These are phyloP conservation scores for Dipus sagitta DNA, from an alignment of 2,797 vertebrate species.

Conservation along the genomic window DNA sequence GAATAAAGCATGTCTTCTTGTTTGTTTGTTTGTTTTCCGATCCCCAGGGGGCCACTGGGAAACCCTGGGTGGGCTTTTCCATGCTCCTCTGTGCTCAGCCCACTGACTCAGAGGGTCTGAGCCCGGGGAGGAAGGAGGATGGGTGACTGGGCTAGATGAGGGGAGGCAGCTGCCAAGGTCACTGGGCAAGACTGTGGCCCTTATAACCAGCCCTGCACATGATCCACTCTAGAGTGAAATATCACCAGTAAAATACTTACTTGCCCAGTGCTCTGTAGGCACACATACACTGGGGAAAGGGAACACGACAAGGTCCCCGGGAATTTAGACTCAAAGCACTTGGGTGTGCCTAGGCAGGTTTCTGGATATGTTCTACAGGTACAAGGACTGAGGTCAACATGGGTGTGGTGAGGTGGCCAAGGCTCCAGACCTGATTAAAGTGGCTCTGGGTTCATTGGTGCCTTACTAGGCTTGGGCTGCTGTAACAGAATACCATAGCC, in stretches of 20 bases:
- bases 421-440: background rate
- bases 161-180: background rate
- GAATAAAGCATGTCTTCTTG: background rate
- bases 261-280: background rate
- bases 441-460: rapidly evolving
- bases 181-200: background rate
- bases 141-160: background rate
- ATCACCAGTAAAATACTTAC: background rate
- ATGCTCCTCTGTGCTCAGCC: background rate
- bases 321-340: background rate
- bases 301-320: background rate
- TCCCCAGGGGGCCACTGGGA: background rate
- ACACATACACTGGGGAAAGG: background rate
- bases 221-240: background rate
- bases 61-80: background rate
- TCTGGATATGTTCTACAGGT: background rate
- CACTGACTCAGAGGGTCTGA: background rate
- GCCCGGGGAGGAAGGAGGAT: background rate
- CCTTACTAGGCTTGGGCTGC: background rate
- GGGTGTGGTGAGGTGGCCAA: background rate
- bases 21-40: background rate
- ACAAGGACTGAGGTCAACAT: background rate
- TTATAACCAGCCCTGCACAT: rapidly evolving
- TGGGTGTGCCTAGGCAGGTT: background rate
- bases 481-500: background rate